A percentile compares a stretch with the other conserved stretches of the same genome.
Evolutionary conservation across 37 sponge, comb jelly and placozoan species (phyloP).

Genomic region (Hexactinellida sp.): DNA sequence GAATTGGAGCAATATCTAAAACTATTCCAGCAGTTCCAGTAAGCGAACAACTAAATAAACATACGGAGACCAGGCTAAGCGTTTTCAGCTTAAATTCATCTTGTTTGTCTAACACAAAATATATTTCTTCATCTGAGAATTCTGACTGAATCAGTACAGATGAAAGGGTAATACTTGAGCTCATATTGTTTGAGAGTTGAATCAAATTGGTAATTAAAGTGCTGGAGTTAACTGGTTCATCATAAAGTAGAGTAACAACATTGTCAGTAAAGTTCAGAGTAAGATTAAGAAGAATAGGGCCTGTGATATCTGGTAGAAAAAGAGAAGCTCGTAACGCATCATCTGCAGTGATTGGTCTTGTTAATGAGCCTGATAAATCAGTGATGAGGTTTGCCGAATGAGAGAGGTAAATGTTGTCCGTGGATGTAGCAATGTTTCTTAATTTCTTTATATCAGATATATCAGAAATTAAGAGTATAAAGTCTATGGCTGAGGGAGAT

Average conservation of each 20-base stretch:
- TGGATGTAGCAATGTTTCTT: constrained; percentile 42
- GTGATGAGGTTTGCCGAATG: constrained; percentile 27
- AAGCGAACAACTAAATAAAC: background rate
- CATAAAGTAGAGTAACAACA: constrained; percentile 52
- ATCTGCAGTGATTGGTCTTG: constrained; percentile 22
- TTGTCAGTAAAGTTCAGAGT: constrained; percentile 42
- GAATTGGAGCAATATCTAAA: constrained; percentile 46
- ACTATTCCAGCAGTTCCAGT: constrained; percentile 16
- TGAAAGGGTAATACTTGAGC: background rate
- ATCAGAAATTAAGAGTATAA: constrained; percentile 39
- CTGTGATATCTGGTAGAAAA: constrained; percentile 34
- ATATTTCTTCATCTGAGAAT: background rate
- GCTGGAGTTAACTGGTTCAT: constrained; percentile 53
- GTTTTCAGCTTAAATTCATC: background rate
- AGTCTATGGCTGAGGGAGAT: constrained; percentile 28
- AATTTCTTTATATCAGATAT: constrained; percentile 31
- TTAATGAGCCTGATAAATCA: constrained; percentile 47
- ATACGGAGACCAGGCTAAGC: background rate
- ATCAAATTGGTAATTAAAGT: background rate
- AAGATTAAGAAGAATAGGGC: constrained; percentile 37
- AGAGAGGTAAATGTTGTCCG: constrained; percentile 38
- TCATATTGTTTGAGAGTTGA: background rate
- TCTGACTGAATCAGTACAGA: background rate
- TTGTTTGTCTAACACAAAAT: background rate
- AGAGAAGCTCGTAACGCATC: constrained; percentile 24